phyloP scores from a whole-genome alignment of 2,888 invertebrate genomes.

The Trisateles emortualis region DNA sequence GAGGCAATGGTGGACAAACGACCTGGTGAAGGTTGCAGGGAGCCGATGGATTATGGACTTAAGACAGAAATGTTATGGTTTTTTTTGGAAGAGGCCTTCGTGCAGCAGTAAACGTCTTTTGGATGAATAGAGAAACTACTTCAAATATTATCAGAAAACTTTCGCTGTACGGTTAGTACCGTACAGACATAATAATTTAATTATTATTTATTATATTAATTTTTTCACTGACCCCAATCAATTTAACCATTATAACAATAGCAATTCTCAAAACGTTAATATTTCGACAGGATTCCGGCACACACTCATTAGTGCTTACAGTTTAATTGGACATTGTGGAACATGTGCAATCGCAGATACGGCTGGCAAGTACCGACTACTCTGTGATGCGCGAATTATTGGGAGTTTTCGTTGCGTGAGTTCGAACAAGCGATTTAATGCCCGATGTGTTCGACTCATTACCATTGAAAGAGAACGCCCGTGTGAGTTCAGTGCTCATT shows the following conservation, averaged over 20 bases:
- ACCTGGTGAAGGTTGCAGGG: no score
- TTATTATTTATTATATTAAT: slow-evolving; percentile 17
- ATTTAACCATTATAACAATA: slow-evolving; percentile 32
- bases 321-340: slow-evolving; percentile 38
- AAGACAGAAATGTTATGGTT: no score
- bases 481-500: slow-evolving; percentile 26
- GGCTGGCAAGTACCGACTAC: slow-evolving; percentile 2
- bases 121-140: no score
- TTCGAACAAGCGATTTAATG: slow-evolving; percentile 17
- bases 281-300: slow-evolving; percentile 18
- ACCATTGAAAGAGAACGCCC: slow-evolving; percentile 42
- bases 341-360: slow-evolving; percentile 20
- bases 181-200: no score
- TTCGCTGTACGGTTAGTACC: no score
- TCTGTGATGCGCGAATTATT: slow-evolving; percentile 30
- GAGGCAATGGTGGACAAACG: no score
- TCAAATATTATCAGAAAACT: no score
- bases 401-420: slow-evolving; percentile 39
- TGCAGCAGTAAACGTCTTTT: no score
- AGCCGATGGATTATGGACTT: no score
- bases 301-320: slow-evolving; percentile 37
- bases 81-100: no score
- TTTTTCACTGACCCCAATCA: no score
- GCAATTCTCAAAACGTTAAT: slow-evolving; percentile 20
- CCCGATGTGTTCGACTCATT: slow-evolving; percentile 42